These are phyloP conservation scores for Holacanthella duospinosa DNA, from an alignment of 2,888 invertebrate species.

Conservation along the genomic window DNA sequence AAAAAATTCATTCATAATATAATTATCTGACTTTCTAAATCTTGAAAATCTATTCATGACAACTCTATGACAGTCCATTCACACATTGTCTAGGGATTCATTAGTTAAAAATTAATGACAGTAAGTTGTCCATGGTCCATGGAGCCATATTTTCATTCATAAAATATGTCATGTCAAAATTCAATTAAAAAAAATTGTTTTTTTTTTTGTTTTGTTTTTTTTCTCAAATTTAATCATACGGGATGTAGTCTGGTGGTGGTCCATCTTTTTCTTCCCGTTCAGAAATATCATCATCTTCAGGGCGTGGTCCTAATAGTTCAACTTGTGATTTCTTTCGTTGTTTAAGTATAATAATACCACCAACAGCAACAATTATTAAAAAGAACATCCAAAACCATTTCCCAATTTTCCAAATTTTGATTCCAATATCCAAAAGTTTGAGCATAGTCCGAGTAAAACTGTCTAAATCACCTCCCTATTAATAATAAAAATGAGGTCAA, in stretches of 20 bases:
- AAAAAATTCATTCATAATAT: too few relatives aligned
- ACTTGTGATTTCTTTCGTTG: neutral
- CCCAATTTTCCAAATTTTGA: constrained; percentile 4
- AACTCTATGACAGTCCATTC: too few relatives aligned
- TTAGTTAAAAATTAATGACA: too few relatives aligned
- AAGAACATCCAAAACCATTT: constrained; percentile 8
- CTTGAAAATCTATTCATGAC: too few relatives aligned
- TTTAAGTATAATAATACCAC: neutral
- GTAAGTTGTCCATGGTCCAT: too few relatives aligned
- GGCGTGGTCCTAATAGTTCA: neutral
- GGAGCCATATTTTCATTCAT: too few relatives aligned
- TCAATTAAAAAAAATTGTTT: too few relatives aligned
- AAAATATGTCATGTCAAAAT: too few relatives aligned
- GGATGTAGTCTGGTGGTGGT: neutral
- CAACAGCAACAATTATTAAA: neutral
- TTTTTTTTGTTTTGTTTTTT: too few relatives aligned
- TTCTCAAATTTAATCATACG: neutral
- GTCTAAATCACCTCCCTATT: constrained; percentile 8
- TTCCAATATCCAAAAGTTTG: constrained; percentile 6
- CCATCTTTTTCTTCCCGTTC: neutral
- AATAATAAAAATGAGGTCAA: neutral
- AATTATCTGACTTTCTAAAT: too few relatives aligned
- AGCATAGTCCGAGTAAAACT: neutral
- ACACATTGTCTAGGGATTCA: too few relatives aligned
- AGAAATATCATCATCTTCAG: neutral